Percentiles rank a stretch among this genome's conserved stretches.
These are phyloP conservation scores for Parauchenoglanis punctatus DNA, from an alignment of 2,797 vertebrate genomes.

Conservation along the genomic window DNA sequence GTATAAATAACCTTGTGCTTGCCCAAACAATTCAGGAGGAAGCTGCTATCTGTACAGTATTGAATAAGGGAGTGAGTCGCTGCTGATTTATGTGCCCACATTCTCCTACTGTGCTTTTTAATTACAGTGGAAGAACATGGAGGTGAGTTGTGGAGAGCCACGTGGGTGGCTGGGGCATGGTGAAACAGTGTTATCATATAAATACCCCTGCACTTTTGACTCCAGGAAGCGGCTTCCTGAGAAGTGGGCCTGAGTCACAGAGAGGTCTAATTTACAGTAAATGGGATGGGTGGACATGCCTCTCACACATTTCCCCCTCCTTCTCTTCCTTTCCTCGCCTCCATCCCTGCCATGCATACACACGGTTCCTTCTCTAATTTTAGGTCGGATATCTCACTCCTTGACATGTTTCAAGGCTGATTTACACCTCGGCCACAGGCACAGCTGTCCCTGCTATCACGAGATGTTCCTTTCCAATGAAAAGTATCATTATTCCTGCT, in stretches of 20 bases:
- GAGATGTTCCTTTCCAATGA: constrained; percentile 77
- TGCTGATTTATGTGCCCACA: constrained; percentile 73
- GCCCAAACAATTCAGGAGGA: constrained; percentile 18
- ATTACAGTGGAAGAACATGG: constrained; percentile 72
- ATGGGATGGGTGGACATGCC: constrained; percentile 71
- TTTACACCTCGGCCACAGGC: constrained; percentile 80
- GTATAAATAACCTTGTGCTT: constrained; percentile 8
- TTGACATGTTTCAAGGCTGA: constrained; percentile 78
- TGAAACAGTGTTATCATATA: constrained; percentile 81
- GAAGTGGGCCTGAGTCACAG: constrained; percentile 72
- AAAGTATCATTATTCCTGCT: constrained; percentile 71
- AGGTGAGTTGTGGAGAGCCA: constrained; percentile 65
- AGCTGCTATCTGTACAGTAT: constrained; percentile 24
- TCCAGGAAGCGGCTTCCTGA: constrained; percentile 81
- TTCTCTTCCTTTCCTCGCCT: constrained; percentile 55
- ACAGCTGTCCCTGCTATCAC: constrained; percentile 75
- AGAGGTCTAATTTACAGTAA: constrained; percentile 78
- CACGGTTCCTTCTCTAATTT: constrained; percentile 77
- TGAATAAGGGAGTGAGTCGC: constrained; percentile 51
- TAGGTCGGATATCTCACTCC: constrained; percentile 77
- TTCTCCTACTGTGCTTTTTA: constrained; percentile 71
- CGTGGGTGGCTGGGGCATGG: constrained; percentile 68
- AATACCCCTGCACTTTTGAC: constrained; percentile 83
- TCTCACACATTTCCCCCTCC: constrained; percentile 71
- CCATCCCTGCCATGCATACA: constrained; percentile 68